These are phyloP conservation scores for Drosophila birchii DNA, from an alignment of 2,888 invertebrate genomes.

Conservation along the genomic window DNA sequence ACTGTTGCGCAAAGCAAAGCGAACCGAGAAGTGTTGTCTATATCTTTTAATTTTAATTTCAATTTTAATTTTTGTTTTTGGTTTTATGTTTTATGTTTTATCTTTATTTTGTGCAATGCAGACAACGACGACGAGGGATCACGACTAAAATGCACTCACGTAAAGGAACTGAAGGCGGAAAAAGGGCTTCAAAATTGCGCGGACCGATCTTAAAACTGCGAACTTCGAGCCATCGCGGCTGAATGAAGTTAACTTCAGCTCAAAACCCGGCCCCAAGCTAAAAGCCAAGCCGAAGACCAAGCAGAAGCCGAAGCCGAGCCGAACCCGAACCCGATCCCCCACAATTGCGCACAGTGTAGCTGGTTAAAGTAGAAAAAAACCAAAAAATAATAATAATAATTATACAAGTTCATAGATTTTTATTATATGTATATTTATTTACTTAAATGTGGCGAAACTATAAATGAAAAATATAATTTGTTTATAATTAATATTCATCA, in stretches of 20 bases:
- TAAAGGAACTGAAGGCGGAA: slow-evolving; percentile 33
- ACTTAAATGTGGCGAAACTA: not conserved
- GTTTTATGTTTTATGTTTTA: not conserved
- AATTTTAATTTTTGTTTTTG: not conserved
- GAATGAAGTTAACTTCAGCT: slow-evolving; percentile 51
- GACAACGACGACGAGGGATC: slow-evolving; percentile 4
- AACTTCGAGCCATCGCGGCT: slow-evolving; percentile 53
- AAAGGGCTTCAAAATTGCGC: slow-evolving; percentile 5
- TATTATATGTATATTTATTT: not conserved
- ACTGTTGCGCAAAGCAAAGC: slow-evolving; percentile 53
- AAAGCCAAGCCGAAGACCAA: slow-evolving; percentile 8
- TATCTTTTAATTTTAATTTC: slow-evolving; percentile 7
- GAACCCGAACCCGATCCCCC: slow-evolving; percentile 1
- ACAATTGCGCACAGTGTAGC: slow-evolving; percentile 14
- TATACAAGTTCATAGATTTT: not conserved
- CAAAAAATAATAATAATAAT: not conserved
- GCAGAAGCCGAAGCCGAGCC: not conserved
- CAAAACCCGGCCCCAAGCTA: slow-evolving; percentile 5
- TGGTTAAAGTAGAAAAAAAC: not conserved
- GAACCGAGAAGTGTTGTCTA: slow-evolving; percentile 34
- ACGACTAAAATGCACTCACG: slow-evolving; percentile 33
- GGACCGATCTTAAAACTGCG: slow-evolving; percentile 3
- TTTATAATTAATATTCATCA: not conserved
- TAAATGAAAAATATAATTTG: not conserved
- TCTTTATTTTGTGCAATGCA: slow-evolving; percentile 27